These are phyloP conservation scores for Halichondria panicea DNA, from an alignment of 37 sponge, comb jelly and placozoan species.

Conservation along the genomic window DNA sequence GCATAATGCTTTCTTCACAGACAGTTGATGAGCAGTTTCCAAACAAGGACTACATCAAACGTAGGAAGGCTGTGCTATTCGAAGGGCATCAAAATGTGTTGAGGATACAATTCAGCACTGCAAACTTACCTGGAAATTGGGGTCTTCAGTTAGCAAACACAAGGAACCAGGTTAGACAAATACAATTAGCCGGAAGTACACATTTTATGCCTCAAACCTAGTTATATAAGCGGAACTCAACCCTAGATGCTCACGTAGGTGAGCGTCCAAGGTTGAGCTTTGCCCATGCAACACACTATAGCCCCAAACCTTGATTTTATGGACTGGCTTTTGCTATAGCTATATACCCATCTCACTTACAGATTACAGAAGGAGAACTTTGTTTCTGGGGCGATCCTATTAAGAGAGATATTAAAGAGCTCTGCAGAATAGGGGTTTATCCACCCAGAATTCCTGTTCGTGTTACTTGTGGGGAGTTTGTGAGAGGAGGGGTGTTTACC, in stretches of 20 bases:
- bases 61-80: background rate
- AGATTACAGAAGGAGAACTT: background rate
- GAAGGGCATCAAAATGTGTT: no score
- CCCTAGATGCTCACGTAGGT: no score
- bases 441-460: background rate
- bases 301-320: no score
- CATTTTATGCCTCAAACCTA: background rate
- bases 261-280: no score
- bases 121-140: background rate
- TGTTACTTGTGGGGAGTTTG: no score
- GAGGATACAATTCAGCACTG: no score
- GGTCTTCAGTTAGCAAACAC: background rate
- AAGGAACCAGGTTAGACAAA: background rate
- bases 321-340: no score
- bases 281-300: no score
- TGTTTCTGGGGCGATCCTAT: slow-evolving; percentile 5
- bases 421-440: background rate
- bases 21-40: background rate
- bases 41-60: background rate
- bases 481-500: no score
- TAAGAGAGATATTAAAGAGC: background rate
- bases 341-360: no score
- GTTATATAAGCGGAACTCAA: no score
- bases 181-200: background rate
- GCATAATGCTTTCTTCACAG: background rate